These are phyloP conservation scores for Meles meles DNA, from an alignment of 2,113 vertebrate species.

Conservation along the genomic window DNA sequence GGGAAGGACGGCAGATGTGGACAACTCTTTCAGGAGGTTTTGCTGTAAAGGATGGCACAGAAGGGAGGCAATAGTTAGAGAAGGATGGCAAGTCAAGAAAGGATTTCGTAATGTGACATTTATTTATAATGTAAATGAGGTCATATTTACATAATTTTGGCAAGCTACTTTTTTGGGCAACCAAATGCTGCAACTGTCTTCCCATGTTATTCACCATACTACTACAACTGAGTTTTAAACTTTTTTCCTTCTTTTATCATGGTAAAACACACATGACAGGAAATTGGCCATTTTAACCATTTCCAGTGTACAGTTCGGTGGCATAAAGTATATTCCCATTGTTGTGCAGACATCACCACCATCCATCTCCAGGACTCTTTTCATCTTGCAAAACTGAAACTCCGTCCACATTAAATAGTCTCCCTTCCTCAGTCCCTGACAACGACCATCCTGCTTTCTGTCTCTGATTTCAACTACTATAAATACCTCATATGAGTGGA, in stretches of 20 bases:
- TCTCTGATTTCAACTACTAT: background rate
- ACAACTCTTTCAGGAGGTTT: background rate
- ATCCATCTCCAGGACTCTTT: background rate
- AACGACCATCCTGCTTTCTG: background rate
- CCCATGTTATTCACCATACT: background rate
- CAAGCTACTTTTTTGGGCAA: background rate
- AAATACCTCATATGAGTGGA: background rate
- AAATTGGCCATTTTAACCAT: background rate
- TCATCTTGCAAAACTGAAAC: background rate
- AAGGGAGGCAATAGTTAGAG: background rate
- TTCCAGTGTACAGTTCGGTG: background rate
- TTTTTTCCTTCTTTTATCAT: background rate
- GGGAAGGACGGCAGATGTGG: background rate
- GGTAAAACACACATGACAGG: background rate
- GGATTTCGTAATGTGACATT: background rate
- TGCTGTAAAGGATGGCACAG: background rate
- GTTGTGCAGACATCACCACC: background rate
- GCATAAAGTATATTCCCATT: background rate
- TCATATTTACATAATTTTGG: background rate
- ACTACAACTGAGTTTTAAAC: background rate
- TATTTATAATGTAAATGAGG: background rate
- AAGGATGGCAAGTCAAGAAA: background rate
- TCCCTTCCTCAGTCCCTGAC: background rate
- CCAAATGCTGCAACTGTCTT: background rate
- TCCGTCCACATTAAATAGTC: background rate